These are phyloP conservation scores for Phasianus colchicus DNA, from an alignment of 2,113 vertebrate genomes.

Conservation along the genomic window DNA sequence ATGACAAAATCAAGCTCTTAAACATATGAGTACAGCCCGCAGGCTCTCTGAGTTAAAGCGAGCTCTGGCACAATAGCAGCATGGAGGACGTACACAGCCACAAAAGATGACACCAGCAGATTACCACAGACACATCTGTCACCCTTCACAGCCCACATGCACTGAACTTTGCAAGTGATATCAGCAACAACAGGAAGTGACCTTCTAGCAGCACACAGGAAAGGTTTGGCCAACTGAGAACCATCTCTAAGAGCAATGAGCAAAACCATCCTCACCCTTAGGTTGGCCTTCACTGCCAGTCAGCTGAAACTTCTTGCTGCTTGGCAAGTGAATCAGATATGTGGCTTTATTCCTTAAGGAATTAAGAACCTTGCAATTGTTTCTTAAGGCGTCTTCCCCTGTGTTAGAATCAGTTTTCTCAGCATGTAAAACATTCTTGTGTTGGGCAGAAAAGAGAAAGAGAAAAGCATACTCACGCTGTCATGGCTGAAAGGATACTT, in stretches of 20 bases:
- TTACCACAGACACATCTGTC: constrained; percentile 22
- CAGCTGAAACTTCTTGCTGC: not conserved
- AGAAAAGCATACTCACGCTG: not conserved
- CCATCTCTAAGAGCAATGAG: not conserved
- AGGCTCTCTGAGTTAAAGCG: constrained; percentile 48
- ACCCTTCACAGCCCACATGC: not conserved
- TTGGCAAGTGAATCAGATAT: not conserved
- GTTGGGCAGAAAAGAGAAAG: not conserved
- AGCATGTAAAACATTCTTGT: not conserved
- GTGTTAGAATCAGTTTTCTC: not conserved
- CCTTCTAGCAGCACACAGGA: not conserved
- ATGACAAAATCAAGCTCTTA: constrained; percentile 72
- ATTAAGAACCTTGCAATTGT: not conserved
- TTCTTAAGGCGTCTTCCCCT: not conserved
- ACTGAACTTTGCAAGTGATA: not conserved
- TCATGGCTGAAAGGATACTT: not conserved
- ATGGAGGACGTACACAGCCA: constrained; percentile 5
- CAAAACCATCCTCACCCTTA: not conserved
- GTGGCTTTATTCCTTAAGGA: not conserved
- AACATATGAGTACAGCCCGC: constrained; percentile 38
- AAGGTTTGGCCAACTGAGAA: not conserved
- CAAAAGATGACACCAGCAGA: constrained; percentile 38
- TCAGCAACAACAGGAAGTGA: not conserved
- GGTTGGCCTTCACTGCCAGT: not conserved
- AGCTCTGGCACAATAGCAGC: constrained; percentile 25